phyloP scores from a whole-genome alignment of 37 sponge, comb jelly and placozoan genomes.

The Ianthella basta region DNA sequence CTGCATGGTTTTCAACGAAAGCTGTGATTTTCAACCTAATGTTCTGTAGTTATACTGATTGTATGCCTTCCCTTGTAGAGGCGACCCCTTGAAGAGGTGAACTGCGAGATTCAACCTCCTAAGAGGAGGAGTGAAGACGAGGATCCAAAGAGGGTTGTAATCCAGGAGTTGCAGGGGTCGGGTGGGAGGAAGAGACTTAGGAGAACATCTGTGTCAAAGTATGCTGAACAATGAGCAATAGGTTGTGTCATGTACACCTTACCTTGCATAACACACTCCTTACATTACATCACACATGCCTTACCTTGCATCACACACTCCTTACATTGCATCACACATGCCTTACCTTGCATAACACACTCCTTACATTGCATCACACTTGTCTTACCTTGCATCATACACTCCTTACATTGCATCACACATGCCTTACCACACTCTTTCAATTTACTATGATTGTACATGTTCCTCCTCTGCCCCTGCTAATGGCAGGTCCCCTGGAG shows the following conservation, averaged over 20 bases:
- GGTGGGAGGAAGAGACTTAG: constrained; percentile 41
- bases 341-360: no score
- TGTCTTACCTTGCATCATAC: no score
- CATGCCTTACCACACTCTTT: background rate
- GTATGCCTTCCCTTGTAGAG: background rate
- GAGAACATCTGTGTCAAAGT: constrained; percentile 15
- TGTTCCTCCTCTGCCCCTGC: background rate
- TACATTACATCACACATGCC: no score
- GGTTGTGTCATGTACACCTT: no score
- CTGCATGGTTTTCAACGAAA: no score
- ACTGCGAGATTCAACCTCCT: background rate
- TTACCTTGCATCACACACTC: no score
- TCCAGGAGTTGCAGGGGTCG: constrained; percentile 58
- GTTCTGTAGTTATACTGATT: background rate
- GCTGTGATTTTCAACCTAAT: no score
- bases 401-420: no score
- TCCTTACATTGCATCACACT: no score
- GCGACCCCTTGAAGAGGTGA: background rate
- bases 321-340: no score
- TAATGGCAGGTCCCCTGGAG: constrained; percentile 72
- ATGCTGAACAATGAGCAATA: no score
- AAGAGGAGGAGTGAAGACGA: background rate
- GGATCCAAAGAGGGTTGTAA: background rate
- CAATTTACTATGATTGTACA: background rate
- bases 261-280: no score